A percentile compares a stretch with the other conserved stretches of the same genome.
phyloP scores from a whole-genome alignment of 2,797 vertebrate species.

The Tamandua tetradactyla region DNA sequence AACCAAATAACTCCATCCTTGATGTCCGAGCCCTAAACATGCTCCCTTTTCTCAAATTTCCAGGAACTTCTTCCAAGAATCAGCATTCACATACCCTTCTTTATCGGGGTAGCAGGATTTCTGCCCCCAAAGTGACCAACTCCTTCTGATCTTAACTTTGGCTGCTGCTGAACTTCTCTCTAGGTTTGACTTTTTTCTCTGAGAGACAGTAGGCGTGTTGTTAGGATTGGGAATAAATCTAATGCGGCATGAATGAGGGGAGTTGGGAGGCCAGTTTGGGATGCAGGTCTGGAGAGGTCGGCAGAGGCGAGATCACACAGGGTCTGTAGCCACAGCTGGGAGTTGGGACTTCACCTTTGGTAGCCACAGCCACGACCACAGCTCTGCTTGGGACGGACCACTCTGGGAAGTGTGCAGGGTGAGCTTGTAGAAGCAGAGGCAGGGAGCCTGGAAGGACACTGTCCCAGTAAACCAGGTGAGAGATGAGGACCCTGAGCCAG shows the following conservation, averaged over 20 bases:
- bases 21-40: not conserved
- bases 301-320: no score
- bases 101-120: not conserved
- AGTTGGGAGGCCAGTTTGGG: not conserved
- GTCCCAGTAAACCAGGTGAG: not conserved
- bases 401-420: not conserved
- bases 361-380: not conserved
- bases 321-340: not conserved
- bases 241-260: not conserved
- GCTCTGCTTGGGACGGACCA: not conserved
- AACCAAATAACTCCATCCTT: not conserved
- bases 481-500: not conserved
- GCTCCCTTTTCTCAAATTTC: not conserved
- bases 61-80: not conserved
- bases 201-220: not conserved
- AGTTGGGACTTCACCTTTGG: not conserved
- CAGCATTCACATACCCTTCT: not conserved
- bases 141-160: not conserved
- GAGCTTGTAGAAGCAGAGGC: not conserved
- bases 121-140: not conserved
- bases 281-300: not conserved
- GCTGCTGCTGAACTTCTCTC: not conserved
- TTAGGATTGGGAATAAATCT: not conserved
- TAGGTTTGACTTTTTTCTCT: not conserved
- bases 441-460: not conserved